These are phyloP conservation scores for Crotalus tigris DNA, from an alignment of 2,113 vertebrate genomes.

Conservation along the genomic window DNA sequence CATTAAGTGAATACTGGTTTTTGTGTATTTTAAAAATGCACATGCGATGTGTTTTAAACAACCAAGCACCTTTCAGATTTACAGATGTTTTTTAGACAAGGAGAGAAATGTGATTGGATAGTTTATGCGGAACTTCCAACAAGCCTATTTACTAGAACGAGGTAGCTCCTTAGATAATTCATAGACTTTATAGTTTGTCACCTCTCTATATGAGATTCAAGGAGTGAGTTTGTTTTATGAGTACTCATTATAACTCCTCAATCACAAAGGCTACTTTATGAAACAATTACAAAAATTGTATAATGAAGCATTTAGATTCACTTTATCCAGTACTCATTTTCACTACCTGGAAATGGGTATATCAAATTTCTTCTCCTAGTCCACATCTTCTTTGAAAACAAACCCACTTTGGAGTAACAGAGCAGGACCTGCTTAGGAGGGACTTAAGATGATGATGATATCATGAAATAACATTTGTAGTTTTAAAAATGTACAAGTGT, in stretches of 20 bases:
- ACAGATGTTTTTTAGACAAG: not conserved
- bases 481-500: not conserved
- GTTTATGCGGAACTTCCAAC: rapidly evolving
- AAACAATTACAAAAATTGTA: not conserved
- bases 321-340: not conserved
- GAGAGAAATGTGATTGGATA: rapidly evolving
- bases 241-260: not conserved
- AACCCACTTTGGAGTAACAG: not conserved
- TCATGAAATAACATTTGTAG: not conserved
- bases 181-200: not conserved
- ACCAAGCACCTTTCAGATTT: rapidly evolving
- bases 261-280: not conserved
- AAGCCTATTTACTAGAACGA: not conserved
- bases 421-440: not conserved
- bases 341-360: not conserved
- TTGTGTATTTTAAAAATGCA: not conserved
- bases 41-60: not conserved
- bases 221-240: not conserved
- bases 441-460: not conserved
- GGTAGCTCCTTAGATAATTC: not conserved
- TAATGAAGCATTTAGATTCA: not conserved
- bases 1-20: not conserved
- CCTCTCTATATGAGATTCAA: not conserved
- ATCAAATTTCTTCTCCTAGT: not conserved
- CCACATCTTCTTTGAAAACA: not conserved